Conservation (phyloP, 2,888 invertebrate species). For the Drosophila koepferae region DNA sequence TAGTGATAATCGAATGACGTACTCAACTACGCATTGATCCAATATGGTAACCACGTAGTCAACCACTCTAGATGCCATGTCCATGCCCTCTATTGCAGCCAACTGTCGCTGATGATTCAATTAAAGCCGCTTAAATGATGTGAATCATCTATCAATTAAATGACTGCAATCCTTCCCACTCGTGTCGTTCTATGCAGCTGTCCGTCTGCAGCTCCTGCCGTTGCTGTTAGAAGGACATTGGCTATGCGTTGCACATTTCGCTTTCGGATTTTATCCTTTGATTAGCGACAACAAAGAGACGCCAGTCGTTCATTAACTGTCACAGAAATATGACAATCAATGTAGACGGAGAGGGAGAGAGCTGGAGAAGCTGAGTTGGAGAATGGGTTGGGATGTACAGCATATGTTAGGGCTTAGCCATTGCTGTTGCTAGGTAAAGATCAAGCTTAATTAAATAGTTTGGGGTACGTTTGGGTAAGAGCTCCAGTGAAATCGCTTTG, state of each 20-base stretch:
- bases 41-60: neutral
- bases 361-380: neutral
- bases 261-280: conserved; percentile 47
- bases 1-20: neutral
- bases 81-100: neutral
- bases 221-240: conserved; percentile 43
- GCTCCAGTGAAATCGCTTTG: conserved; percentile 48
- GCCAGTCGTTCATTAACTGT: conserved; percentile 72
- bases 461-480: conserved; percentile 25
- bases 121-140: conserved; percentile 25
- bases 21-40: neutral
- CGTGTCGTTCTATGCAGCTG: neutral
- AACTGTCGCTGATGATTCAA: conserved; percentile 4
- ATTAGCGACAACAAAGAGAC: conserved; percentile 63
- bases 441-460: conserved; percentile 72
- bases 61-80: neutral
- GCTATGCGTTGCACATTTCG: conserved; percentile 58
- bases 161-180: conserved; percentile 21
- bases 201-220: neutral
- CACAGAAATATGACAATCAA: conserved; percentile 57
- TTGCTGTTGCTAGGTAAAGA: conserved; percentile 22
- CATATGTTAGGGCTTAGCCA: conserved; percentile 59
- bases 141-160: conserved; percentile 40
- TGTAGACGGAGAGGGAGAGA: neutral
- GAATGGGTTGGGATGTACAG: neutral